Conservation (phyloP, 2,113 vertebrate genomes). For the Salvelinus alpinus region DNA sequence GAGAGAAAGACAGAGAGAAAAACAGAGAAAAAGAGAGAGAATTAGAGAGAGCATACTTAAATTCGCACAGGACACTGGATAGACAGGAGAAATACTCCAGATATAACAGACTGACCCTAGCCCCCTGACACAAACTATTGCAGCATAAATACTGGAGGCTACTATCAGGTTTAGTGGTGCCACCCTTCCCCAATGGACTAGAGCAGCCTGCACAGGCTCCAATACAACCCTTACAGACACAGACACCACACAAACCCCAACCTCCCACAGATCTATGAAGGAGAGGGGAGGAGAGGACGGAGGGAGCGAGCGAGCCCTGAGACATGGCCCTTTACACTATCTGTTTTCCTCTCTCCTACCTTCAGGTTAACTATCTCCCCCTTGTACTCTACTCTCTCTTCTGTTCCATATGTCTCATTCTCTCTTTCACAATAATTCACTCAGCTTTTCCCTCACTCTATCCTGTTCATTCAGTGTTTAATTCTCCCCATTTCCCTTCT, state of each 20-base stretch:
- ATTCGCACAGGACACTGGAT: no score
- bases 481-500: not conserved
- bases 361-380: not conserved
- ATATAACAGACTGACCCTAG: no score
- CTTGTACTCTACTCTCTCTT: not conserved
- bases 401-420: not conserved
- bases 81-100: no score
- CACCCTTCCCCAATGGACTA: slow-evolving; percentile 19
- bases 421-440: not conserved
- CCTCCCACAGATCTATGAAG: not conserved
- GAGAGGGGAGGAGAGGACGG: no score
- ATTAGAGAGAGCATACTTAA: no score
- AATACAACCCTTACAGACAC: not conserved
- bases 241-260: slow-evolving; percentile 6
- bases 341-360: not conserved
- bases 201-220: slow-evolving; percentile 25
- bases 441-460: not conserved
- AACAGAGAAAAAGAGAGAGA: no score
- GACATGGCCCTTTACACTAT: no score
- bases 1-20: no score
- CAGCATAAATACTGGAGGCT: no score
- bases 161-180: slow-evolving; percentile 50
- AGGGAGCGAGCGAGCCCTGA: not conserved
- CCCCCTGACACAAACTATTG: no score
- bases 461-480: not conserved